Percentiles rank a stretch among this genome's conserved stretches.
These are phyloP conservation scores for Anseranas semipalmata DNA, from an alignment of 2,113 vertebrate genomes.

Conservation along the genomic window DNA sequence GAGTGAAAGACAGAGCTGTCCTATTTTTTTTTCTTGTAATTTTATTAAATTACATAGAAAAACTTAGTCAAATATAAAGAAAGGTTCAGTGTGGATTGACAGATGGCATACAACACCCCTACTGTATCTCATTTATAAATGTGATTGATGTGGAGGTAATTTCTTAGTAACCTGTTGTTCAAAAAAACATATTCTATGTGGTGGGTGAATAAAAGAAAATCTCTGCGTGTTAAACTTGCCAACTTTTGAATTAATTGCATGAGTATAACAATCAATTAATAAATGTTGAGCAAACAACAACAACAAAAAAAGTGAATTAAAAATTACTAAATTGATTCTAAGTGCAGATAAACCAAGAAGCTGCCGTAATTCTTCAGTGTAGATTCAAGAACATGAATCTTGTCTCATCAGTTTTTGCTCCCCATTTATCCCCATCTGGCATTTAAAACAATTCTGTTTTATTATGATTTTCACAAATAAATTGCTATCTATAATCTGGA, in stretches of 20 bases:
- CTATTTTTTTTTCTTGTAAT: neutral
- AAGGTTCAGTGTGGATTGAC: slow-evolving; percentile 57
- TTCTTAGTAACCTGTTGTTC: slow-evolving; percentile 65
- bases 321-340: slow-evolving; percentile 78
- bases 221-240: slow-evolving; percentile 74
- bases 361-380: slow-evolving; percentile 49
- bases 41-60: slow-evolving; percentile 44
- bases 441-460: slow-evolving; percentile 62
- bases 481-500: slow-evolving; percentile 56
- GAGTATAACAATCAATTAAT: slow-evolving; percentile 77
- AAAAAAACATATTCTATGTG: slow-evolving; percentile 44
- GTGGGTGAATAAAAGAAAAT: slow-evolving; percentile 75
- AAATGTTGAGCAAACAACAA: slow-evolving; percentile 77
- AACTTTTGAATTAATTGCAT: slow-evolving; percentile 77
- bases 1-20: neutral
- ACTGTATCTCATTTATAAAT: slow-evolving; percentile 60
- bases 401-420: neutral
- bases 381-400: slow-evolving; percentile 30
- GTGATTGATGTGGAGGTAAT: slow-evolving; percentile 71
- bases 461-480: slow-evolving; percentile 76
- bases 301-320: slow-evolving; percentile 75
- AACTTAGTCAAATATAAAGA: slow-evolving; percentile 28
- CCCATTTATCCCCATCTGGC: slow-evolving; percentile 37
- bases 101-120: slow-evolving; percentile 61
- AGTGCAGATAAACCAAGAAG: slow-evolving; percentile 61